A percentile compares a stretch with the other conserved stretches of the same genome.
Conservation (phyloP, 1,140 invertebrate genomes). For the Drosophila serrata region DNA sequence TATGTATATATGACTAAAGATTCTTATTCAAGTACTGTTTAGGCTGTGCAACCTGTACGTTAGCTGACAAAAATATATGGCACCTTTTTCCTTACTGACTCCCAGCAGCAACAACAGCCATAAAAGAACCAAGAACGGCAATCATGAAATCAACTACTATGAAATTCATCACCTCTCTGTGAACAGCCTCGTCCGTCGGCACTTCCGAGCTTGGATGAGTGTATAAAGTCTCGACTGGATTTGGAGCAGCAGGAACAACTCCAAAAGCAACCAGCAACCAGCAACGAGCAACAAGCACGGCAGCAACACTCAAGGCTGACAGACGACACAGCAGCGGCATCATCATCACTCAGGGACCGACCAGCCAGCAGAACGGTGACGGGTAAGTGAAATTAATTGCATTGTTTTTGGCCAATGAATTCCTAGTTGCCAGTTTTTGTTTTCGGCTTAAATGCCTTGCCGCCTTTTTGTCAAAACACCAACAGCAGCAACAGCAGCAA, state of each 20-base stretch:
- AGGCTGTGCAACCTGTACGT: background rate
- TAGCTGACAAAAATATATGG: conserved; percentile 13
- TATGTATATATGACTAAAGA: too few species aligned
- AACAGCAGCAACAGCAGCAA: conserved; percentile 8
- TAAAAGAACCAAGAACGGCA: conserved; percentile 52
- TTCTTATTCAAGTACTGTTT: background rate
- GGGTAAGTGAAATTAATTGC: conserved; percentile 85
- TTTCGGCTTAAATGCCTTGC: conserved; percentile 81
- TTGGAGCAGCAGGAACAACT: conserved; percentile 52
- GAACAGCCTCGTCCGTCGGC: conserved; percentile 73
- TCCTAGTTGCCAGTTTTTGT: conserved; percentile 82
- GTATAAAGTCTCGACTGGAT: conserved; percentile 60
- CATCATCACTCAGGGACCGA: conserved; percentile 60
- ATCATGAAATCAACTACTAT: conserved; percentile 85
- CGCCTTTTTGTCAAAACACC: conserved; percentile 65
- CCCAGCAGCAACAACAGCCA: conserved; percentile 40
- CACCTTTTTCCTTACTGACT: background rate
- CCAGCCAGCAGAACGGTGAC: conserved; percentile 65
- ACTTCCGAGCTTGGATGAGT: conserved; percentile 66
- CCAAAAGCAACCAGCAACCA: conserved; percentile 28
- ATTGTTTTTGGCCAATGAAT: conserved; percentile 85
- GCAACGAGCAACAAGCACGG: conserved; percentile 34
- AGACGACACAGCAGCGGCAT: conserved; percentile 52
- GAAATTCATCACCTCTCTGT: conserved; percentile 82
- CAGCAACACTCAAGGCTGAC: conserved; percentile 43